Evolutionary conservation across 2,797 vertebrate species (phyloP), one percentile per base, ranked within the genome.

Genomic region (Calcarius lapponicus): DNA sequence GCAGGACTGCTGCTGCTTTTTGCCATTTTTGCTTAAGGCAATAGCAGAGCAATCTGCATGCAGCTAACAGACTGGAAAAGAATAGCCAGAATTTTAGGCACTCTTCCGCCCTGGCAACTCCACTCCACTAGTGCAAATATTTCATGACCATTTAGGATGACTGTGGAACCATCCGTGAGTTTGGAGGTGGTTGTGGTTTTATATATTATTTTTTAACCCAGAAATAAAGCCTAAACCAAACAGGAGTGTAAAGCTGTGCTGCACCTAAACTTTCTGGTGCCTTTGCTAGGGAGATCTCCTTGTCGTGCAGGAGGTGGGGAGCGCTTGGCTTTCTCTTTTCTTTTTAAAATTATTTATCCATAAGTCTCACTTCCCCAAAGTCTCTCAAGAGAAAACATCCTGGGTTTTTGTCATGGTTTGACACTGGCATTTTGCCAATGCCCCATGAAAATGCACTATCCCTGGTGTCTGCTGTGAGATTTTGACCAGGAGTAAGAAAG

Each of bases 1-100:
- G 65, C 43, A 88, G 45, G 48, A 53, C 54, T 79, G 88, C 43
- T 76, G 66, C 43, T 81, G 65, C 20, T 95, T 84, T 90, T 85
- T 93, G 84, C 43, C n/a, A 13, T 72, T 90, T 82, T 88, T 91
- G 75, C 72, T 94, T 38, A 50, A 88, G 81, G 84, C 69, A 80
- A 45, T 6, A 80, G 69, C 47, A 80, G 50, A 90, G 51, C 34
- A 78, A 78, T 86, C 83, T 72, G 47, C 51, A 53, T 88, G 16
- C 56, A 32, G 58, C 84, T 91, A 93, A 85, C 45, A 92, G 75
- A 71, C 61, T 64, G 45, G 60, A 67, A 88, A 80, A 94, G 65
- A 95, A 95, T 26, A 93, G 56, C 31, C 74, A 92, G 64, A 60
- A 92, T 85, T 95, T 82, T 78, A 88, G 60, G 71, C 14, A 0